Base-by-base conservation (phyloP, 2,888 invertebrate species). In the Crioceris asparagi region DNA sequence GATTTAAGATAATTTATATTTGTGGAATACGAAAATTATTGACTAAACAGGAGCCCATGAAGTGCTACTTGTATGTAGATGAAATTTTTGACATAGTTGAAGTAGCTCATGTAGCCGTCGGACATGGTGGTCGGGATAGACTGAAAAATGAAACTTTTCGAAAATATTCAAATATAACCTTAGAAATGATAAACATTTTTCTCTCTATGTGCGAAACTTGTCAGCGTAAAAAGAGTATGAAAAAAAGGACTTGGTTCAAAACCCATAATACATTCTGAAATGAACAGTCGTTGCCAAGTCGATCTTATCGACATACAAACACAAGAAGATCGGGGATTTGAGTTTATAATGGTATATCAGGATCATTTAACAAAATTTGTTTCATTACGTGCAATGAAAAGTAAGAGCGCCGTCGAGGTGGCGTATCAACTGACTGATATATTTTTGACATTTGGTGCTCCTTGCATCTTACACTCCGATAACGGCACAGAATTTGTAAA, bases 351-450 rank as follows among this genome's bases (percentile, higher is more conserved):
- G 36, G 53, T 57, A 3, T 60, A 61, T 36, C 61, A 62, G 47
- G 61, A 62, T 35, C 57, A 60, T 42, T 35, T 54, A 1, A 64
- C 62, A n/a, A 60, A 64, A 53, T 64, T 63, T 50, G 51, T 62
- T 14, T 32, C 50, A 8, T 45, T 64, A 4, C 45, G 59, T 34
- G 37, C 62, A 5, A 41, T 64, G 11, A 43, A 52, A 46, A 53
- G 44, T 3, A 60, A 62, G 38, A 39, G 42, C 37, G 57, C 60
- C 3, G 45, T 38, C 33, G 60, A 64, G 44, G 59, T 63, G 11
- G 59, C 61, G 16, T 43, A 56, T 35, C 35, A 49, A n/a, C 32
- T 66, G 2, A 26, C 56, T 15, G 56, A 62, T 35, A 61, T 65
- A 35, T 63, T 64, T 47, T 46, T 43, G 4, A 52, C 51, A 34